Evolutionary conservation across 2,888 invertebrate species (phyloP).

Genomic region (Netelia melanura): DNA sequence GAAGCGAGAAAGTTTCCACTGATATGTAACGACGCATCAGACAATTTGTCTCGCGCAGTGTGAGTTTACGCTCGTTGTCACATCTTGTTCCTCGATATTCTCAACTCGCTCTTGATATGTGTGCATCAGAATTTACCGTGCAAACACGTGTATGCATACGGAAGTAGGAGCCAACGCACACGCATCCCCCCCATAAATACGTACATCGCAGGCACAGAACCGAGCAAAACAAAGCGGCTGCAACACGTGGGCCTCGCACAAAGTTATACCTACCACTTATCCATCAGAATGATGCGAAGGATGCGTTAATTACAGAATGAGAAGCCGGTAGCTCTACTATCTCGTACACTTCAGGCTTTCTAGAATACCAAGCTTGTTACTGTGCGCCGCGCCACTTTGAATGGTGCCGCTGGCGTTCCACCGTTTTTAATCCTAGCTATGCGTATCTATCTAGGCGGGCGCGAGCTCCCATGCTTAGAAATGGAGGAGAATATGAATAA

Average conservation of each 20-base stretch:
- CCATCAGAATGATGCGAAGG: slow-evolving; percentile 48
- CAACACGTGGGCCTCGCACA: slow-evolving; percentile 78
- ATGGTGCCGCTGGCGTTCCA: neutral
- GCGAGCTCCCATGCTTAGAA: too few relatives aligned
- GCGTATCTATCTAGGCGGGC: too few relatives aligned
- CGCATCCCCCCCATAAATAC: neutral
- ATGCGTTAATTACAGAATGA: slow-evolving; percentile 47
- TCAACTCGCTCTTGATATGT: neutral
- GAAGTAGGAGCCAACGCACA: neutral
- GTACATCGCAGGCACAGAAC: slow-evolving; percentile 53
- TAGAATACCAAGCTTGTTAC: neutral
- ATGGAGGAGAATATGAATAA: too few relatives aligned
- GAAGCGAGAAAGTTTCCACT: slow-evolving; percentile 61
- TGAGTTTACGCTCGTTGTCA: slow-evolving; percentile 31
- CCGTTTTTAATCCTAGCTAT: neutral
- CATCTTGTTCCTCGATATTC: slow-evolving; percentile 36
- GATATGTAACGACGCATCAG: slow-evolving; percentile 72
- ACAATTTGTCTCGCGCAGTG: slow-evolving; percentile 72
- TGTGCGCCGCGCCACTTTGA: neutral
- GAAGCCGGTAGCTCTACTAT: slow-evolving; percentile 25
- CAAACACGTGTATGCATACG: neutral
- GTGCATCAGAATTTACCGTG: neutral
- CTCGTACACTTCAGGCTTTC: neutral
- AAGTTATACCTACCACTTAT: slow-evolving; percentile 71
- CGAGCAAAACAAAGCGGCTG: slow-evolving; percentile 68